phyloP scores from a whole-genome alignment of 2,888 invertebrate species.

The Cheilosia scutellata region DNA sequence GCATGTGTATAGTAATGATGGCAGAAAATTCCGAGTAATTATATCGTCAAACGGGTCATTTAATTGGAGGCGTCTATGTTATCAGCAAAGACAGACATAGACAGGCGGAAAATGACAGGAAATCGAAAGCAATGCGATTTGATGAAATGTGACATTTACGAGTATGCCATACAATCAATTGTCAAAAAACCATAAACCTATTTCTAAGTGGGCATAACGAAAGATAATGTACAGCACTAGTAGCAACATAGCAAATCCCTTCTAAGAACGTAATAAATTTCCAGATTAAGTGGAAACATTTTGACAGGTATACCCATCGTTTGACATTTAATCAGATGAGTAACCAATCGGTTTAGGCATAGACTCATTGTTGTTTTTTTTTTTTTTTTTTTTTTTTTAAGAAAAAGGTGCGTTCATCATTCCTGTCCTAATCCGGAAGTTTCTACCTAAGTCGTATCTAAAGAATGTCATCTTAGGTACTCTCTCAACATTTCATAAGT shows the following conservation, averaged over 20 bases:
- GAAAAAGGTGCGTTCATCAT: slow-evolving; percentile 33
- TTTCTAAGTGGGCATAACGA: slow-evolving; percentile 40
- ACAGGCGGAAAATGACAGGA: slow-evolving; percentile 72
- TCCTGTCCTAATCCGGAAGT: slow-evolving; percentile 66
- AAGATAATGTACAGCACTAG: slow-evolving; percentile 26
- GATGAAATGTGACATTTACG: slow-evolving; percentile 68
- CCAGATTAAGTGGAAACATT: slow-evolving; percentile 60
- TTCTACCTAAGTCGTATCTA: slow-evolving; percentile 32
- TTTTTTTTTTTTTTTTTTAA: neutral
- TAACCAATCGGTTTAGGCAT: slow-evolving; percentile 8
- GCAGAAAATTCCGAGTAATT: slow-evolving; percentile 50
- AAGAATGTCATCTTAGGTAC: slow-evolving; percentile 27
- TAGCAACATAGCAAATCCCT: slow-evolving; percentile 19
- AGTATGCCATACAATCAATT: slow-evolving; percentile 46
- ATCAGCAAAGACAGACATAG: slow-evolving; percentile 32
- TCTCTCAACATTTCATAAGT: slow-evolving; percentile 65
- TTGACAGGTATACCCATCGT: slow-evolving; percentile 62
- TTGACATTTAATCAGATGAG: slow-evolving; percentile 53
- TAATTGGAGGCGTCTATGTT: slow-evolving; percentile 65
- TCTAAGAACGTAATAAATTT: slow-evolving; percentile 62
- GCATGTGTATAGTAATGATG: slow-evolving; percentile 2
- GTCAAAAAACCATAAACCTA: slow-evolving; percentile 33
- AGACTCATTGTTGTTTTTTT: neutral
- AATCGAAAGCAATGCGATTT: slow-evolving; percentile 57
- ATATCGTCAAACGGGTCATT: slow-evolving; percentile 62